These are phyloP conservation scores for Haplochromis vanheusdeni DNA, from an alignment of 2,113 vertebrate genomes.

Conservation along the genomic window DNA sequence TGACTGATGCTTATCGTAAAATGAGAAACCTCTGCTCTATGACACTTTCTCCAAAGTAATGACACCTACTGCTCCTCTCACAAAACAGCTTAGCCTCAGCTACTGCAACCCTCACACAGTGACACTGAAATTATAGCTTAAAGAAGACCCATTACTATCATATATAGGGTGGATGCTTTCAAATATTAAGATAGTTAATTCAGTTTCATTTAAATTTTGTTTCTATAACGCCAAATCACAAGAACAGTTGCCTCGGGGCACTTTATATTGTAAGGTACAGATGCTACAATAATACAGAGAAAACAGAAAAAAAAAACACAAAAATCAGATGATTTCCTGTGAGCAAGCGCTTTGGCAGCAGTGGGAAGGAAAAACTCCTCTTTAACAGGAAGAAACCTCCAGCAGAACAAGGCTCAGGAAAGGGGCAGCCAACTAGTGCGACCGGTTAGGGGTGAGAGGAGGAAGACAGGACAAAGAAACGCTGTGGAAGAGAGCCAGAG, in stretches of 20 bases:
- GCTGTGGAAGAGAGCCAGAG: neutral
- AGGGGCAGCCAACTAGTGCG: neutral
- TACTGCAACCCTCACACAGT: neutral
- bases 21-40: neutral
- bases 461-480: neutral
- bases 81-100: neutral
- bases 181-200: neutral
- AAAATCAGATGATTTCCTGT: accelerated
- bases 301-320: neutral
- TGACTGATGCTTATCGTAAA: neutral
- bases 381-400: neutral
- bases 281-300: neutral
- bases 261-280: neutral
- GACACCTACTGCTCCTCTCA: neutral
- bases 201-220: neutral
- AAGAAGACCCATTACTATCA: neutral
- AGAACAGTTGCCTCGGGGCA: neutral
- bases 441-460: accelerated
- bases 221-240: neutral
- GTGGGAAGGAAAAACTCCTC: neutral
- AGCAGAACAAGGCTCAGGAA: neutral
- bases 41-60: neutral
- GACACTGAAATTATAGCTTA: neutral
- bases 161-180: neutral
- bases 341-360: neutral